Percentiles rank a stretch among this genome's conserved stretches.
These are phyloP conservation scores for Bubo scandiacus DNA, from an alignment of 2,113 vertebrate genomes.

Conservation along the genomic window DNA sequence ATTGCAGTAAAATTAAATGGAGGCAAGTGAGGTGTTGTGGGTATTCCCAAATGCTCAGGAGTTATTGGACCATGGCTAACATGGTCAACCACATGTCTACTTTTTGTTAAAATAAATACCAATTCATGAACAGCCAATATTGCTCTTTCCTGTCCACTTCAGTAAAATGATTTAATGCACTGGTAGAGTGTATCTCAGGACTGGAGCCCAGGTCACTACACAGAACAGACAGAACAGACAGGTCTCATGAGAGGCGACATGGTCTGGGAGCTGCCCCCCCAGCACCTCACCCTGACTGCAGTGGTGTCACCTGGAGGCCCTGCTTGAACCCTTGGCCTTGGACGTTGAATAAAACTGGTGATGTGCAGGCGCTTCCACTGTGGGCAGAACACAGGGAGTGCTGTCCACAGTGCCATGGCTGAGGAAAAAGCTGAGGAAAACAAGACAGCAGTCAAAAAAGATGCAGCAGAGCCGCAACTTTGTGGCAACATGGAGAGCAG, in stretches of 20 bases:
- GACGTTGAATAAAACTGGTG: neutral
- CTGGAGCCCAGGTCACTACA: neutral
- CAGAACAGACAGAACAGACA: neutral
- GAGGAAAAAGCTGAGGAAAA: neutral
- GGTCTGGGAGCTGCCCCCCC: neutral
- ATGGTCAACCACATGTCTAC: fast-evolving
- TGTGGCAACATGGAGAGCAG: neutral
- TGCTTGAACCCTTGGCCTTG: neutral
- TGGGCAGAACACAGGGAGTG: neutral
- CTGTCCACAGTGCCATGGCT: fast-evolving
- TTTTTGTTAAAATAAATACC: neutral
- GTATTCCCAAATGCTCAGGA: neutral
- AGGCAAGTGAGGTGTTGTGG: neutral
- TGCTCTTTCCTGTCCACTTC: neutral
- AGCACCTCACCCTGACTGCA: neutral
- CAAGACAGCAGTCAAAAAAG: neutral
- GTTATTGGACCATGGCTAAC: neutral
- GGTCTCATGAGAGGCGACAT: neutral
- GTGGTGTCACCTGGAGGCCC: fast-evolving
- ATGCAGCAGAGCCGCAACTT: neutral
- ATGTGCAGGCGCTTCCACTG: neutral
- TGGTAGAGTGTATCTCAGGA: neutral
- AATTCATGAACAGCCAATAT: neutral
- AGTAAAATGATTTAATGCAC: fast-evolving
- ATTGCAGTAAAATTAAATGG: neutral